Evolutionary conservation across 2,888 invertebrate genomes (phyloP), one percentile per base, ranked within the genome.

Genomic region (Bugula neritina): DNA sequence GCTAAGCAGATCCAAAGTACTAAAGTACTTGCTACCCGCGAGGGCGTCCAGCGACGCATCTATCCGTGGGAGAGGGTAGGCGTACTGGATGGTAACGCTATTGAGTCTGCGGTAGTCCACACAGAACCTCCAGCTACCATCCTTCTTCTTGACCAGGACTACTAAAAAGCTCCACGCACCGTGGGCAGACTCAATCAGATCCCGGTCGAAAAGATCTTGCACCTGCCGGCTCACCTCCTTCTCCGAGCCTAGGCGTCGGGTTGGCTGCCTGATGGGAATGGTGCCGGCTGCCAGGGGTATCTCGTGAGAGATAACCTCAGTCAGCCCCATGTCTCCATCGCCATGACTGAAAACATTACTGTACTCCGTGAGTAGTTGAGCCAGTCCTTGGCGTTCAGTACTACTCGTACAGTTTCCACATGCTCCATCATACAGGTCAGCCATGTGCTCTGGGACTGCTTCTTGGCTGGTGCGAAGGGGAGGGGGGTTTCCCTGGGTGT

Each of bases 1-100:
- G 21, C 69, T 57, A 13, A 54, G 71, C 13, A 76, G 57, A 70
- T 78, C 78, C 10, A 77, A 71, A 1, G 72, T 72, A n/a, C 69
- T 71, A 69, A 76, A 77, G 72, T 71, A 76, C 21, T 70, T 23
- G 1, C 74, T 71, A 0, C 77, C 77, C 2, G 74, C 25, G 21
- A 77, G 58, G 13, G 72, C 43, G 43, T 74, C 76, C 0, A 78
- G 55, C 27, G 71, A 69, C 1, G 70, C 71, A 1, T 72, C 71
- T 17, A 76, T 72, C 23, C 54, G 69, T 13, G 76, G 75, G 2
- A 76, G 31, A 0, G 74, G 75, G 52, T 74, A 75, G 0, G 73
- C 71, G 70, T 76, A 75, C 63, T 75, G 73, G 0, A 27, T 27
- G 10, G 75, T 75, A 5, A 73, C 70, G 2, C 35, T 27, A 69